Evolutionary conservation across 2,113 vertebrate genomes (phyloP), one percentile per base, ranked within the genome.

Genomic region (Glareola pratincola): DNA sequence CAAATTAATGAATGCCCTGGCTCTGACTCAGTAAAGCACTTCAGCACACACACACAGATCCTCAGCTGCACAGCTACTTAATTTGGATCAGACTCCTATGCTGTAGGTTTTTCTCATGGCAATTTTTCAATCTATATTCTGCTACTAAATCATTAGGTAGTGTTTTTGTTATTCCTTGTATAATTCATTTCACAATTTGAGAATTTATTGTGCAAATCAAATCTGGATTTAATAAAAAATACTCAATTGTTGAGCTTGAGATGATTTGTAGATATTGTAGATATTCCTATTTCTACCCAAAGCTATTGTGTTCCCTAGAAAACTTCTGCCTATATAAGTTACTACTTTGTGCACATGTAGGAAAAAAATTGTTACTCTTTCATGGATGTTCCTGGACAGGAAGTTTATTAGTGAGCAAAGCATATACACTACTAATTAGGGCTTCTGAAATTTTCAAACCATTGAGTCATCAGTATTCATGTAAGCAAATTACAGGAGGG

Each of bases 11-110:
- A 92, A 56, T 51, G 37, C 50, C 19, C 66, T 96, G 92, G 69
- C 83, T 89, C 69, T 79, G 59, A 57, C 50, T 85, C 94, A 92
- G 37, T 89, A 76, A 87, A 92, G 74, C 76, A 87, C 76, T 97
- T 92, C 89, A 53, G 63, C 57, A 47, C 10, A 36, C 15, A 50
- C 10, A 39, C 15, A 32, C 17, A 11, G 8, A 64, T 72, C 43
- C 17, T 91, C 27, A 79, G 36, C 7, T 22, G 41, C 24, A n/a
- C 32, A 56, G 45, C 41, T 79, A 17, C 14, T 72, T 88, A 37
- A 32, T 64, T 91, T 81, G 47, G 51, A 37, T 89, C 1, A 1
- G 64, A 54, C 8, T 77, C 23, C 30, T 51, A 9, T 3, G 29
- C 5, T 80, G 8, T 22, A 23, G 10, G 2, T 4, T 77, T 77